These are phyloP conservation scores for Formica aserva DNA, from an alignment of 2,888 invertebrate species.

Conservation along the genomic window DNA sequence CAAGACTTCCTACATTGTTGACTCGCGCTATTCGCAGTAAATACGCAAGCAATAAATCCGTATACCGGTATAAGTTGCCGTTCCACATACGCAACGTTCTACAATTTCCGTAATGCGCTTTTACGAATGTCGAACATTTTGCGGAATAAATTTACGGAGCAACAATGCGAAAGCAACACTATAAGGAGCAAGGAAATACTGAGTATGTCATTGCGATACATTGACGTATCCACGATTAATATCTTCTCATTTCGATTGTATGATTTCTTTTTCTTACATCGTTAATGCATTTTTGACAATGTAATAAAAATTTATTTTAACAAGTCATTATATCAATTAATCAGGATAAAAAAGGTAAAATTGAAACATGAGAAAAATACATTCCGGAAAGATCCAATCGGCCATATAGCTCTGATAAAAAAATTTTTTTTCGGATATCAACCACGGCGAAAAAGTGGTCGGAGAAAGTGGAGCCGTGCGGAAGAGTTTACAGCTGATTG, in stretches of 20 bases:
- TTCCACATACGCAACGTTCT: conserved; percentile 4
- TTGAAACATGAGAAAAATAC: not conserved
- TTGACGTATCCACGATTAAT: not conserved
- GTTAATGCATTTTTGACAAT: not conserved
- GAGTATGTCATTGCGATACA: not conserved
- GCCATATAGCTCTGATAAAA: no score
- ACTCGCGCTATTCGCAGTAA: conserved; percentile 61
- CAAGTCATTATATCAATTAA: not conserved
- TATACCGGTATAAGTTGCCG: conserved; percentile 23
- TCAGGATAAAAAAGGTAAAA: not conserved
- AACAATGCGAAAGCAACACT: conserved; percentile 13
- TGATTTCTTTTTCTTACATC: not conserved
- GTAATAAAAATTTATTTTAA: not conserved
- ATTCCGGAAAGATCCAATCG: not conserved
- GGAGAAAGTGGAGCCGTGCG: not conserved
- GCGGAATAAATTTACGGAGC: conserved; percentile 25
- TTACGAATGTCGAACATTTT: conserved; percentile 34
- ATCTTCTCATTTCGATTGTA: conserved; percentile 6
- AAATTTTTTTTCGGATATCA: not conserved
- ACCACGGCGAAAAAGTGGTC: not conserved
- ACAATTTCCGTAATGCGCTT: conserved; percentile 31
- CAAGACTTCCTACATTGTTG: conserved; percentile 66
- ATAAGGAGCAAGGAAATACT: not conserved
- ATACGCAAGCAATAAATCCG: conserved; percentile 47
- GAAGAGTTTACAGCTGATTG: conserved; percentile 59